phyloP scores from a whole-genome alignment of 2,797 vertebrate species.

The Siniperca scherzeri region DNA sequence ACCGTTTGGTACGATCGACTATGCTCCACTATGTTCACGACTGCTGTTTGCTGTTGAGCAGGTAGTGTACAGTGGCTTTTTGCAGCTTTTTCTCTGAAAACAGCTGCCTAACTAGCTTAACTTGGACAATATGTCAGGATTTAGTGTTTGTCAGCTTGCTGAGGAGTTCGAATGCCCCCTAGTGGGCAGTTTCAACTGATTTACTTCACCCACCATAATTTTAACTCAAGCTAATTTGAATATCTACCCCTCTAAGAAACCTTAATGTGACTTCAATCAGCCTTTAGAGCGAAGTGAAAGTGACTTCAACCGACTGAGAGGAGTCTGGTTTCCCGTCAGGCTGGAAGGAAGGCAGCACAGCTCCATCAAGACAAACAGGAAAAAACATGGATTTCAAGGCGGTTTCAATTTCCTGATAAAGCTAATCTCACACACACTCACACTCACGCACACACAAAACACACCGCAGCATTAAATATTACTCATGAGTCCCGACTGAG shows the following conservation, averaged over 20 bases:
- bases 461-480: constrained; percentile 22
- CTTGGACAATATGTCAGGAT: not conserved
- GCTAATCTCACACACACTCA: constrained; percentile 2
- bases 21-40: not conserved
- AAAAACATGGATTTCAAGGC: constrained; percentile 23
- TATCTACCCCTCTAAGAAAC: not conserved
- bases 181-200: not conserved
- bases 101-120: no score
- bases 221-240: not conserved
- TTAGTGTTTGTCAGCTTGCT: not conserved
- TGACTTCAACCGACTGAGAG: not conserved
- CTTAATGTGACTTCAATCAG: not conserved
- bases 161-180: not conserved
- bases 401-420: constrained; percentile 30
- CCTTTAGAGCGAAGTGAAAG: not conserved
- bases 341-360: not conserved
- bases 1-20: no score
- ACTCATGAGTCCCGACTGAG: constrained; percentile 15
- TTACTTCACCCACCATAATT: not conserved
- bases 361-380: constrained; percentile 34
- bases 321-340: constrained; percentile 15
- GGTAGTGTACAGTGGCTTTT: no score
- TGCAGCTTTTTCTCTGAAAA: no score
- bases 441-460: not conserved
- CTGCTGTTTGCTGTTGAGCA: no score